phyloP scores from a whole-genome alignment of 30 jellyfish, hydroid and myxozoan genomes.

The Hydractinia echinata region DNA sequence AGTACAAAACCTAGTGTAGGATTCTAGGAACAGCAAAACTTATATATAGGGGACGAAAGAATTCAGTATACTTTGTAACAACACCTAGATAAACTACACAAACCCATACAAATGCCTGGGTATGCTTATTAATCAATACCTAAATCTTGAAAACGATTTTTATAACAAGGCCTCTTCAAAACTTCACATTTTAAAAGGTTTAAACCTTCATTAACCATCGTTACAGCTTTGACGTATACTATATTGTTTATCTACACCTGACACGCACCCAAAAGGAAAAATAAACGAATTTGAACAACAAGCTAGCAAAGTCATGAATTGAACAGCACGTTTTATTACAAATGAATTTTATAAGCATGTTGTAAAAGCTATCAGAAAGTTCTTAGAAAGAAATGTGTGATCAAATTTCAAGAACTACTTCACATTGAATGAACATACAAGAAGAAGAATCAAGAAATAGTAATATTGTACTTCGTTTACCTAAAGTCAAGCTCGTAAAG shows the following conservation, averaged over 20 bases:
- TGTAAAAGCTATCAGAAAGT: neutral
- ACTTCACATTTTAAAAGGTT: neutral
- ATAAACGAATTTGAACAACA: too few species aligned
- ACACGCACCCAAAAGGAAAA: too few species aligned
- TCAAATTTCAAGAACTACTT: neutral
- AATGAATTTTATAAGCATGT: too few species aligned
- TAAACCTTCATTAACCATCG: neutral
- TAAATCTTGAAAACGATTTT: neutral
- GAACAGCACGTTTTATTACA: too few species aligned
- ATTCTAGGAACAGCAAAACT: too few species aligned
- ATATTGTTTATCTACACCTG: too few species aligned
- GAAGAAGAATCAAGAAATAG: constrained; percentile 4
- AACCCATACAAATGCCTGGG: constrained; percentile 4
- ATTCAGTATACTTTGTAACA: too few species aligned
- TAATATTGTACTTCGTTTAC: constrained; percentile 2
- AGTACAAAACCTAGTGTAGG: too few species aligned
- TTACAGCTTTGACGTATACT: too few species aligned
- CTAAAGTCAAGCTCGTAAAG: constrained; percentile 13
- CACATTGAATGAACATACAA: neutral
- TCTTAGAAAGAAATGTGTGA: constrained; percentile 1
- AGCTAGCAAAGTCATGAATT: too few species aligned
- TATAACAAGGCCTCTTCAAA: neutral
- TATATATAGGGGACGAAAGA: too few species aligned
- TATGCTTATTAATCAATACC: neutral
- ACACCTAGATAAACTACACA: too few species aligned